Evolutionary conservation across 2,797 vertebrate species (phyloP).

Genomic region (Champsocephalus esox): DNA sequence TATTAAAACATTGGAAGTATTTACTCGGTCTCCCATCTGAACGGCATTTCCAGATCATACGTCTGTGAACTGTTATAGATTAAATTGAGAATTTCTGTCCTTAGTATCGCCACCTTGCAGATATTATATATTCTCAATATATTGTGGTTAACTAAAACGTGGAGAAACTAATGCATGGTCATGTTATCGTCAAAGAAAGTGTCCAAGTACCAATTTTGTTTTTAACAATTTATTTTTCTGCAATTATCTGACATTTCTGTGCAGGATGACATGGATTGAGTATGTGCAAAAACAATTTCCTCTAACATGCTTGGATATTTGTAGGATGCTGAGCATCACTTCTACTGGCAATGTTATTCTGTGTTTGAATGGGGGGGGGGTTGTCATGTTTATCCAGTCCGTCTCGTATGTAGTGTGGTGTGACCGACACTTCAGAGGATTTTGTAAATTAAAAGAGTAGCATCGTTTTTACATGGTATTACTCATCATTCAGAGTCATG

Average conservation of each 20-base stretch:
- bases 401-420: constrained; percentile 81
- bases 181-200: constrained; percentile 82
- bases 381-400: constrained; percentile 76
- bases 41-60: constrained; percentile 78
- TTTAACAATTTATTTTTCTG: constrained; percentile 75
- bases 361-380: constrained; percentile 72
- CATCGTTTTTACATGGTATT: constrained; percentile 80
- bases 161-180: constrained; percentile 84
- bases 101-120: constrained; percentile 81
- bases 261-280: constrained; percentile 78
- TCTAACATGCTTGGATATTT: constrained; percentile 81
- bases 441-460: constrained; percentile 80
- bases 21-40: constrained; percentile 86
- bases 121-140: constrained; percentile 84
- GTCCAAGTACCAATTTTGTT: constrained; percentile 81
- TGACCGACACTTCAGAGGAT: constrained; percentile 78
- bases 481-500: constrained; percentile 78
- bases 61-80: constrained; percentile 78
- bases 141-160: constrained; percentile 81
- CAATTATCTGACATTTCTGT: constrained; percentile 75
- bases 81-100: constrained; percentile 76
- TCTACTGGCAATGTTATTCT: constrained; percentile 79
- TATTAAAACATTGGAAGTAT: constrained; percentile 88
- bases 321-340: constrained; percentile 86
- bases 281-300: constrained; percentile 69